A percentile compares a stretch with the other conserved stretches of the same genome.
These are phyloP conservation scores for Eupithecia abbreviata DNA, from an alignment of 2,888 invertebrate genomes.

Conservation along the genomic window DNA sequence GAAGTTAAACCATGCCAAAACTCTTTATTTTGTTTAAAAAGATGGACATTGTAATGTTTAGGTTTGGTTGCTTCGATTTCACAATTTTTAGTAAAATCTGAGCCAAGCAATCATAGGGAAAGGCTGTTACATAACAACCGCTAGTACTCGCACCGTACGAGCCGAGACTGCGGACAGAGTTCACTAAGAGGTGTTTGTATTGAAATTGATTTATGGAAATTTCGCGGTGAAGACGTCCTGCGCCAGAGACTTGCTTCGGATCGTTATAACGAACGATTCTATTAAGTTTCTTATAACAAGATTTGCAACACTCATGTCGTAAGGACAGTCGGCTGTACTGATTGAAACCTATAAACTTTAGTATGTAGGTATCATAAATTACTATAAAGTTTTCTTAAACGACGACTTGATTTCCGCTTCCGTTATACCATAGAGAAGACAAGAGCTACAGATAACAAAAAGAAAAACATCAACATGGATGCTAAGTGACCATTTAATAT, in stretches of 20 bases:
- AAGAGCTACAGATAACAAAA: too few species aligned
- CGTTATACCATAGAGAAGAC: too few species aligned
- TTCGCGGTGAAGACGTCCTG: constrained; percentile 71
- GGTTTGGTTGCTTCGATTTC: not conserved
- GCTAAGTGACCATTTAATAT: too few species aligned
- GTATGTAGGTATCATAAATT: not conserved
- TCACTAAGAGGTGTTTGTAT: constrained; percentile 83
- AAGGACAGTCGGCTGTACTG: not conserved
- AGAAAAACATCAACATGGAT: too few species aligned
- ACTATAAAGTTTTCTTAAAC: not conserved
- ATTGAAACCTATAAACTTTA: not conserved
- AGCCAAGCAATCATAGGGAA: not conserved
- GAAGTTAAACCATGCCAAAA: too few species aligned
- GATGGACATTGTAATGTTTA: not conserved
- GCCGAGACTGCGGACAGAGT: constrained; percentile 72
- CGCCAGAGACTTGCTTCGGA: constrained; percentile 58
- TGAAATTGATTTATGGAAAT: constrained; percentile 83
- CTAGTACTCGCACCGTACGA: constrained; percentile 49
- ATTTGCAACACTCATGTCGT: not conserved
- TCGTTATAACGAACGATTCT: constrained; percentile 68
- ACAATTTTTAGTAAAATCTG: not conserved
- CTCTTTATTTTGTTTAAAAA: not conserved
- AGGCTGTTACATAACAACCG: constrained; percentile 23
- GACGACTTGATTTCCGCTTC: not conserved
- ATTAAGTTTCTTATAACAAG: constrained; percentile 42